Base-by-base conservation (phyloP, 1,140 invertebrate genomes). In the Drosophila kanapiae region DNA sequence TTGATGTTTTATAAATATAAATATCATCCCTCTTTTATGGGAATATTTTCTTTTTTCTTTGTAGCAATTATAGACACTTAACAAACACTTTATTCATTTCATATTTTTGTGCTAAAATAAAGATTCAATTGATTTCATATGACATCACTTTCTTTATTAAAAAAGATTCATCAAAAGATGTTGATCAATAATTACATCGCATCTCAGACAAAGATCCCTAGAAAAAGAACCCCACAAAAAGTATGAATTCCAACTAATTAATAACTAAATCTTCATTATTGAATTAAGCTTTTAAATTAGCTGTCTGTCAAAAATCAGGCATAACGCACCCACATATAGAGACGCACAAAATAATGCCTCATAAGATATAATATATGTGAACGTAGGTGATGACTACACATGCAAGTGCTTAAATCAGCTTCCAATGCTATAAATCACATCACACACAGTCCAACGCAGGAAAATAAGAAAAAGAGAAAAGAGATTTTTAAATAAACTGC, bases 371-470 rank as follows among this genome's bases (percentile, higher is more conserved):
- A 56, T 56, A 56, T 29, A 51, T 31, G 37, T n/a, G n/a, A 38
- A 38, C 68, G 33, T 56, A 56, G 69, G 53, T 29, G 69, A 72
- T 71, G 68, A 71, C 69, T 64, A 76, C 72, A 76, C 43, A 75
- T 75, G 69, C 69, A 48, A 72, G 69, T 75, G 71, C 71, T 75
- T 67, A 58, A 65, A 76, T 60, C 75, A 78, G 75, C 40, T 78
- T 42, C 51, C 64, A 37, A 43, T 57, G 48, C 74, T 45, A 87
- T 88, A 88, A 87, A 87, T 87, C 83, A 80, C 60, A 61, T 65
- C 71, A 45, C 61, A 42, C 67, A 47, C 29, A 29, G 48, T 27
- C 13, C 8, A 60, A 60, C 6, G 18, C 16, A 53, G 1, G 67
- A 48, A 27, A 37, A 58, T 16, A 56, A 35, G 53, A 33, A n/a